Evolutionary conservation across 2,113 vertebrate species (phyloP).

Genomic region (Todiramphus chloris): DNA sequence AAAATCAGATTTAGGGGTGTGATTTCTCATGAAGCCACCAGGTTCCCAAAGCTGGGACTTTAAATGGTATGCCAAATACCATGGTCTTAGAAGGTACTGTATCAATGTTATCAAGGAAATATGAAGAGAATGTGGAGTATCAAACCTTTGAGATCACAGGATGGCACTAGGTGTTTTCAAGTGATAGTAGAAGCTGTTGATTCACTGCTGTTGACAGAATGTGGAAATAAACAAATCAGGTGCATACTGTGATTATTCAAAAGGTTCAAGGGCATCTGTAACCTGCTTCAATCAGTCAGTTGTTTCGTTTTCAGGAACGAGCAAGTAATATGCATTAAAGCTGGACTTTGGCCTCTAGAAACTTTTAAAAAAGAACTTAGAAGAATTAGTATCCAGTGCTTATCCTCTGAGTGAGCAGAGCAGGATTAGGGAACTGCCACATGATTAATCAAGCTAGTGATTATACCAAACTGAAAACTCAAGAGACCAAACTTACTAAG

Average conservation of each 20-base stretch:
- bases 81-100: not conserved
- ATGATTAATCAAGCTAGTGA: not conserved
- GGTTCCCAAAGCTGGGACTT: not conserved
- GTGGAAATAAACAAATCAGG: not conserved
- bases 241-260: not conserved
- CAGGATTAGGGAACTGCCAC: not conserved
- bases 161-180: slow-evolving; percentile 17
- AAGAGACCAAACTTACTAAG: not conserved
- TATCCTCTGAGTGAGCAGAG: not conserved
- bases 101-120: not conserved
- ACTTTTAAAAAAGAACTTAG: not conserved
- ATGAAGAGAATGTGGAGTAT: not conserved
- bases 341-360: not conserved
- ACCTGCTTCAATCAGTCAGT: not conserved
- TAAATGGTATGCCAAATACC: not conserved
- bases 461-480: not conserved
- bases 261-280: not conserved
- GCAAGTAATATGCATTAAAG: not conserved
- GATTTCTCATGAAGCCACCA: not conserved
- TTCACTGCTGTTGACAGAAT: not conserved
- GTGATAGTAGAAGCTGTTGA: slow-evolving; percentile 34
- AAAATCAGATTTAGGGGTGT: not conserved
- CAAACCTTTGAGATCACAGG: not conserved
- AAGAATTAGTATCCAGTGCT: not conserved
- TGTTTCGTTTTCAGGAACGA: not conserved